Evolutionary conservation across 2,113 vertebrate species (phyloP).

Genomic region (Harpagus bidentatus): DNA sequence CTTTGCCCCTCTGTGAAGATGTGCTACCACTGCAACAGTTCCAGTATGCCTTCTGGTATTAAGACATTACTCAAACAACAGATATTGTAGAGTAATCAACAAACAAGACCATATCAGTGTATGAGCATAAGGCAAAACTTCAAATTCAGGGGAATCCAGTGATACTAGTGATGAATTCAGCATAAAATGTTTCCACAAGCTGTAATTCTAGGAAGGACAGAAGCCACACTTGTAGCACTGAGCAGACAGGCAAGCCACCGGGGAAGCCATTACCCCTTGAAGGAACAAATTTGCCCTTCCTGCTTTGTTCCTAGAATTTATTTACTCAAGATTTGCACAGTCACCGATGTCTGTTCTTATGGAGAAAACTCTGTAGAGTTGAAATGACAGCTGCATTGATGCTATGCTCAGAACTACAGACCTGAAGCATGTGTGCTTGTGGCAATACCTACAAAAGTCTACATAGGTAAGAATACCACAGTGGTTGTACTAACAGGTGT

Average conservation of each 20-base stretch:
- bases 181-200: not conserved
- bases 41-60: not conserved
- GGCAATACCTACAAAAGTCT: not conserved
- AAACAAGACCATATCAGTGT: accelerated
- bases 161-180: not conserved
- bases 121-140: not conserved
- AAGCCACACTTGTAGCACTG: not conserved
- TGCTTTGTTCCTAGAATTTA: not conserved
- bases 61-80: not conserved
- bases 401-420: not conserved
- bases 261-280: not conserved
- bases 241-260: not conserved
- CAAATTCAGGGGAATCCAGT: not conserved
- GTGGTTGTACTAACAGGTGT: not conserved
- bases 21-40: not conserved
- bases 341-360: not conserved
- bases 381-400: not conserved
- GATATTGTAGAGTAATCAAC: not conserved
- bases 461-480: accelerated
- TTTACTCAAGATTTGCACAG: not conserved
- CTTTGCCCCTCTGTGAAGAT: not conserved
- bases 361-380: accelerated
- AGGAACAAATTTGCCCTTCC: not conserved
- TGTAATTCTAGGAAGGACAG: not conserved
- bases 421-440: not conserved